Percentiles rank a stretch among this genome's conserved stretches.
Conservation (phyloP, 1,140 invertebrate genomes). For the Papilio polyxenes region DNA sequence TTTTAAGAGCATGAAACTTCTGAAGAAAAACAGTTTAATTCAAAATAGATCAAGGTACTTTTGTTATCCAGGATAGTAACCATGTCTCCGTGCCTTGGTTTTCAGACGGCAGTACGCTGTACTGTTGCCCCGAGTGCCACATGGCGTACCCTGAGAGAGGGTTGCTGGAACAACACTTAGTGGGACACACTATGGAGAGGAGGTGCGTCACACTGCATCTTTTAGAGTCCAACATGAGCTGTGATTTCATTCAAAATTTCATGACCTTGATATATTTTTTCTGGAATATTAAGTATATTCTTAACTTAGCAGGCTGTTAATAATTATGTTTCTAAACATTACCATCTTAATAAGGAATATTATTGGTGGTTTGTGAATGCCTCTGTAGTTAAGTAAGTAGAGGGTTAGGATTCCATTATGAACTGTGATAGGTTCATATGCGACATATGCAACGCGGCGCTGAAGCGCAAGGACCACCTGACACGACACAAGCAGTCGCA, state of each 20-base stretch:
- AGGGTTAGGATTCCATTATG: too few relatives aligned
- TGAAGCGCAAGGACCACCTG: slow-evolving; percentile 91
- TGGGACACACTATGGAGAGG: slow-evolving; percentile 90
- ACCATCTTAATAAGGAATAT: too few relatives aligned
- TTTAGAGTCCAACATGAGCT: too few relatives aligned
- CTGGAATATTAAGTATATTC: too few relatives aligned
- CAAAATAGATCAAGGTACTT: neutral
- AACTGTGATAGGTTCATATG: slow-evolving; percentile 85
- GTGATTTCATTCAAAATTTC: too few relatives aligned
- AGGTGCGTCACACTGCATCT: slow-evolving; percentile 64
- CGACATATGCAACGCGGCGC: slow-evolving; percentile 91
- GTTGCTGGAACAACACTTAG: slow-evolving; percentile 89
- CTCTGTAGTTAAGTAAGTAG: too few relatives aligned
- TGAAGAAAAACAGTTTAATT: too few relatives aligned
- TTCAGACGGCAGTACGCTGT: slow-evolving; percentile 88
- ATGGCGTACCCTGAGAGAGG: slow-evolving; percentile 92
- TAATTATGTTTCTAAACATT: too few relatives aligned
- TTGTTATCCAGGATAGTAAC: neutral
- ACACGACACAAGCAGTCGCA: slow-evolving; percentile 91
- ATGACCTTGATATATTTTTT: too few relatives aligned
- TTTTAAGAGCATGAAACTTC: too few relatives aligned
- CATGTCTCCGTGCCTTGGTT: neutral
- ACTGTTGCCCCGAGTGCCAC: slow-evolving; percentile 92
- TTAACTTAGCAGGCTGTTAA: too few relatives aligned
- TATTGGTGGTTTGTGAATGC: too few relatives aligned